phyloP scores from a whole-genome alignment of 2,888 invertebrate species.

The Resseliella maxima region DNA sequence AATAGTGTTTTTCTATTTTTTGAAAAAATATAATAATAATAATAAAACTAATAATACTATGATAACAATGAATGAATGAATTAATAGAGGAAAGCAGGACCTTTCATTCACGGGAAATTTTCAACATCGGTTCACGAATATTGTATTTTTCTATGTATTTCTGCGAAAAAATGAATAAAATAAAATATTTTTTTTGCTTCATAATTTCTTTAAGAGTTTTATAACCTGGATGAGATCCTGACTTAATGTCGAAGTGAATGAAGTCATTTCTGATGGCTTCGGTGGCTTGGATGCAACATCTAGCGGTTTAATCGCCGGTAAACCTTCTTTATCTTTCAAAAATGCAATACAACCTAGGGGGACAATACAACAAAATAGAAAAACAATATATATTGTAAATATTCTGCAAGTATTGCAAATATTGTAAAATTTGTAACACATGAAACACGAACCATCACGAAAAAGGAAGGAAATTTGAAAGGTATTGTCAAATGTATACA shows the following conservation, averaged over 20 bases:
- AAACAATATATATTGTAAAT: no score
- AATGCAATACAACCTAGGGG: neutral
- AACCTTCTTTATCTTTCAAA: neutral
- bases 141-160: slow-evolving; percentile 43
- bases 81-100: no score
- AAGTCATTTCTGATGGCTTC: slow-evolving; percentile 20
- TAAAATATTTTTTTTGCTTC: neutral
- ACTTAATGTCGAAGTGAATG: neutral
- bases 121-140: neutral
- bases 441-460: no score
- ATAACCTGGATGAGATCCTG: neutral
- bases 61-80: no score
- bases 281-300: neutral
- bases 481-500: slow-evolving; percentile 33
- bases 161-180: neutral
- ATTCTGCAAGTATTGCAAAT: no score
- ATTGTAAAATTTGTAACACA: no score
- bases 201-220: no score
- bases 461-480: slow-evolving; percentile 41
- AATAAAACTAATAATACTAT: no score
- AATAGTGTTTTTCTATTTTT: no score
- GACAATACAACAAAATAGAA: no score
- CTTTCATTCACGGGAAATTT: neutral
- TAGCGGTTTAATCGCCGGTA: neutral
- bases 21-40: no score